Evolutionary conservation across 2,113 vertebrate genomes (phyloP), one percentile per base, ranked within the genome.

Genomic region (Limnothrissa miodon): DNA sequence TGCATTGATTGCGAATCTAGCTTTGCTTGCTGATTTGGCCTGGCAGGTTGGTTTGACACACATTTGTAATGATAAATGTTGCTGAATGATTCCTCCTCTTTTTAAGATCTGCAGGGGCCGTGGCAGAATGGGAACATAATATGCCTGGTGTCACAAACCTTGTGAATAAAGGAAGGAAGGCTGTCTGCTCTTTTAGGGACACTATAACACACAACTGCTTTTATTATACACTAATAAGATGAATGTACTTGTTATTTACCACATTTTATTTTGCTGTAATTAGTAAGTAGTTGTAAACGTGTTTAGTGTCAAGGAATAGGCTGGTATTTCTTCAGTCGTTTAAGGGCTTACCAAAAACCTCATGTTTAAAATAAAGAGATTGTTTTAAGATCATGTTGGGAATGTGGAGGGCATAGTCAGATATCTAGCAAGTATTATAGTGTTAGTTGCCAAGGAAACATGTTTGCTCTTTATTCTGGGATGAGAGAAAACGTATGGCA

Each of bases 11-110:
- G 9, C 42, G 79, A 17, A 81, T 53, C 79, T 83, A 44, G 0
- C 25, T 5, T 44, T 70, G 46, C 80, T 82, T 83, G 85, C 86
- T 83, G 74, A 87, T 87, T 82, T 59, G 79, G 83, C 82, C 62
- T 36, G 87, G 70, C 84, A 81, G 90, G 87, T 90, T 91, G 81
- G 78, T 89, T 88, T 90, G 87, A 79, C 2, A 79, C 79, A 48
- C 81, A 56, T n/a, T 56, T 46, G 25, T 39, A 85, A 62, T 81
- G 81, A 86, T 81, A 39, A 80, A 86, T 23, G 25, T 17, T 21
- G 79, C 33, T 44, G 33, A 85, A 78, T 51, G 45, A 78, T 79
- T 39, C 56, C 36, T 8, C 29, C 1, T 10, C 33, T 5, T 23
- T 45, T 74, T 4, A 10, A 36, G 33, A 44, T 29, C 74, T 17